Conservation (phyloP, 2,888 invertebrate genomes). For the Platycheirus albimanus region DNA sequence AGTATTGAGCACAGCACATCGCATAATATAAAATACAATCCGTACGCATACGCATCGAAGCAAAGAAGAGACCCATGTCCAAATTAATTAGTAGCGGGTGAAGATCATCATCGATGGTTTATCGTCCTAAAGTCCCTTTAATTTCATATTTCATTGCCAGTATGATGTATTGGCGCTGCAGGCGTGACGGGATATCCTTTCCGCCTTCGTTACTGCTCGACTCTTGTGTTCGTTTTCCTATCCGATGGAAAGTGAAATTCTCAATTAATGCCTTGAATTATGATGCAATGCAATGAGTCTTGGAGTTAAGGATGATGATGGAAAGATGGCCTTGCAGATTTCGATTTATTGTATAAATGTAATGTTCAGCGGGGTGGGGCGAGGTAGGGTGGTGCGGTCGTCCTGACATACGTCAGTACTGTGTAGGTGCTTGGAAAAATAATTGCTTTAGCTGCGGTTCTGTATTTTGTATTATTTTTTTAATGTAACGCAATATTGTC, state of each 20-base stretch:
- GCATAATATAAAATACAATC: not conserved
- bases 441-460: not conserved
- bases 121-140: slow-evolving; percentile 68
- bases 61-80: slow-evolving; percentile 64
- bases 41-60: not conserved
- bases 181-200: slow-evolving; percentile 66
- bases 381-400: slow-evolving; percentile 20
- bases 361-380: too few species aligned
- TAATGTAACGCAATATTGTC: slow-evolving; percentile 36
- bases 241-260: slow-evolving; percentile 69
- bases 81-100: slow-evolving; percentile 74
- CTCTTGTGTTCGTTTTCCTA: not conserved
- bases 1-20: not conserved
- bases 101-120: slow-evolving; percentile 73
- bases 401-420: slow-evolving; percentile 29
- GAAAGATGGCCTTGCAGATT: slow-evolving; percentile 65
- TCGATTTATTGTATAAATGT: slow-evolving; percentile 44
- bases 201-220: slow-evolving; percentile 24
- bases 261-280: slow-evolving; percentile 67
- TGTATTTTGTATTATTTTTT: slow-evolving; percentile 1
- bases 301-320: slow-evolving; percentile 19
- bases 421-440: slow-evolving; percentile 45
- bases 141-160: slow-evolving; percentile 69
- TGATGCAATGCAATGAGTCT: slow-evolving; percentile 59
- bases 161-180: slow-evolving; percentile 53